Conservation (phyloP, 2,113 vertebrate genomes). For the Pipra filicauda region DNA sequence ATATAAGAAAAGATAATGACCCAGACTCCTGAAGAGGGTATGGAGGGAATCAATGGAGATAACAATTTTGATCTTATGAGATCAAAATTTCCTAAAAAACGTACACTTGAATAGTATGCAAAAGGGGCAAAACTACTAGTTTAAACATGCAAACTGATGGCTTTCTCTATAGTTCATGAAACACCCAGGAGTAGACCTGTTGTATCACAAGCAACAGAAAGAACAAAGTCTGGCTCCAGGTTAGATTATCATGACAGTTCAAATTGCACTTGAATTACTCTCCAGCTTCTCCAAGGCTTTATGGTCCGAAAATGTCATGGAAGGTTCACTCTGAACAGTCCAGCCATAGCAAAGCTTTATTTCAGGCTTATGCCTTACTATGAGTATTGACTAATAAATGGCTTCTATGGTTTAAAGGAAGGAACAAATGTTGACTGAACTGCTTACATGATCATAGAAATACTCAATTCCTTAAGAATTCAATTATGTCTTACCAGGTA, state of each 20-base stretch:
- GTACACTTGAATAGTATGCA: background rate
- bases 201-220: background rate
- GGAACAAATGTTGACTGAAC: background rate
- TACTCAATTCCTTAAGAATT: background rate
- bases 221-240: accelerated
- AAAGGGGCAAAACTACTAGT: background rate
- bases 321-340: background rate
- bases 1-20: background rate
- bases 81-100: background rate
- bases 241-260: background rate
- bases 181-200: background rate
- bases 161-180: background rate
- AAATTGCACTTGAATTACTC: background rate
- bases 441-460: background rate
- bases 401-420: background rate
- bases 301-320: background rate
- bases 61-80: background rate
- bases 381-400: background rate
- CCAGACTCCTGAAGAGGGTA: background rate
- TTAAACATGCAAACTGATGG: background rate
- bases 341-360: background rate
- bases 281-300: background rate
- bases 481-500: background rate
- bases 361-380: background rate
- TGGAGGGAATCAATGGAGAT: background rate